A percentile compares a stretch with the other conserved stretches of the same genome.
Evolutionary conservation across 2,113 vertebrate species (phyloP).

Genomic region (Limanda limanda): DNA sequence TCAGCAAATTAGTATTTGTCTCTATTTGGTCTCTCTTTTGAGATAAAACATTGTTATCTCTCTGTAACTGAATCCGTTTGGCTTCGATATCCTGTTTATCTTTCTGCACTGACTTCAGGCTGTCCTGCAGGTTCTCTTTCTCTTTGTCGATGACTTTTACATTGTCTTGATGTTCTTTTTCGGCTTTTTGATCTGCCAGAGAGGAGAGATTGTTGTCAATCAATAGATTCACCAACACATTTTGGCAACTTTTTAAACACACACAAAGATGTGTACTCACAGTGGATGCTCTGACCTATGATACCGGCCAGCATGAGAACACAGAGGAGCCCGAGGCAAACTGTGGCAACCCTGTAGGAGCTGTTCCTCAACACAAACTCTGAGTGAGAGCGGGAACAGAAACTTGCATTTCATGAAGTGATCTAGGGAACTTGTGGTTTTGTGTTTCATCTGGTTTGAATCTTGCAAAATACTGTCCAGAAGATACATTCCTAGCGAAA

Average conservation of each 20-base stretch:
- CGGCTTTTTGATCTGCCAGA: conserved; percentile 45
- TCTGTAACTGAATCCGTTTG: fast-evolving
- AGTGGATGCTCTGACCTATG: conserved; percentile 62
- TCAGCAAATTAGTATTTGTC: conserved; percentile 25
- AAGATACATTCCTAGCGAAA: neutral
- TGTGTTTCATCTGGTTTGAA: neutral
- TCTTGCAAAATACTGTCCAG: conserved; percentile 8
- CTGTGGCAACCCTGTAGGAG: conserved; percentile 51
- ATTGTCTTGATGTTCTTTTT: conserved; percentile 13
- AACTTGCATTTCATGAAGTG: conserved; percentile 11
- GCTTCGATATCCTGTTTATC: neutral
- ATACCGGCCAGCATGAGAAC: conserved; percentile 52
- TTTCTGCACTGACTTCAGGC: neutral
- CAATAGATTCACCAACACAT: neutral
- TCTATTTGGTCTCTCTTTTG: fast-evolving
- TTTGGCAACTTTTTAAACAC: neutral
- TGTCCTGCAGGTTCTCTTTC: conserved; percentile 33
- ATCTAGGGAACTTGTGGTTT: conserved; percentile 32
- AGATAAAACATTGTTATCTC: fast-evolving
- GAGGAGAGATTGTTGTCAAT: neutral
- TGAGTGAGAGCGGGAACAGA: conserved; percentile 18
- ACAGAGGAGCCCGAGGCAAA: conserved; percentile 62
- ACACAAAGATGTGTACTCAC: conserved; percentile 57
- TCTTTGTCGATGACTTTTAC: conserved; percentile 12
- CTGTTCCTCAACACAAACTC: conserved; percentile 54